Base-by-base conservation (phyloP, 2,113 vertebrate species). In the Mobula hypostoma region DNA sequence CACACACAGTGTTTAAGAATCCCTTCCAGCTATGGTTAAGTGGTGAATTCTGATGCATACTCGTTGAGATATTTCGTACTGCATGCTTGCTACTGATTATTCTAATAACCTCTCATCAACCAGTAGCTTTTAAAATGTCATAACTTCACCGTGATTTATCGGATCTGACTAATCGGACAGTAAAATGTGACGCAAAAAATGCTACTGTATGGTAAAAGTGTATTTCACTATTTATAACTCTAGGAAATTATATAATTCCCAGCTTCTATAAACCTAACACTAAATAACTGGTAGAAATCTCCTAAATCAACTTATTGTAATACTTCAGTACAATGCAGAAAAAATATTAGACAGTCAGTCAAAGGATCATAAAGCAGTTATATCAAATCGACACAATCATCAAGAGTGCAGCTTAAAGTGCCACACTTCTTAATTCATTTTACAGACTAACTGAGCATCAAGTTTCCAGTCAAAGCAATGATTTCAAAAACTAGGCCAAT, bases 341-440 rank as follows among this genome's bases (percentile, higher is more conserved):
- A 74, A 72, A 76, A 36, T 74, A 74, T 74, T 48, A 72, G 40
- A 74, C 68, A 76, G 91, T 72, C 36, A 72, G 32, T 90, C 61
- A 36, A 90, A 90, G 87, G n/a, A 7, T 74, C 24, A 93, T 93
- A 72, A 74, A 93, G 90, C 8, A 93, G 90, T 72, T 70, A 93
- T 74, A 74, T 72, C 36, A 93, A 92, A 72, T 24, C 68, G 72
- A 92, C 56, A 24, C 21, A 72, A 48, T 17, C 72, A 48, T 48
- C 21, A 36, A 72, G 15, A 68, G 87, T 36, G 7, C 5, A 48
- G n/a, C 21, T 66, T 91, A 68, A 27, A 66, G 17, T 72, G 17
- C 32, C 32, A 68, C 12, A 93, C 61, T 27, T 40, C n/a, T 93
- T 93, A 27, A 19, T 93, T 11, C 36, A 93, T 40, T 74, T 93